These are phyloP conservation scores for Decapterus maruadsi DNA, from an alignment of 2,797 vertebrate species.

Conservation along the genomic window DNA sequence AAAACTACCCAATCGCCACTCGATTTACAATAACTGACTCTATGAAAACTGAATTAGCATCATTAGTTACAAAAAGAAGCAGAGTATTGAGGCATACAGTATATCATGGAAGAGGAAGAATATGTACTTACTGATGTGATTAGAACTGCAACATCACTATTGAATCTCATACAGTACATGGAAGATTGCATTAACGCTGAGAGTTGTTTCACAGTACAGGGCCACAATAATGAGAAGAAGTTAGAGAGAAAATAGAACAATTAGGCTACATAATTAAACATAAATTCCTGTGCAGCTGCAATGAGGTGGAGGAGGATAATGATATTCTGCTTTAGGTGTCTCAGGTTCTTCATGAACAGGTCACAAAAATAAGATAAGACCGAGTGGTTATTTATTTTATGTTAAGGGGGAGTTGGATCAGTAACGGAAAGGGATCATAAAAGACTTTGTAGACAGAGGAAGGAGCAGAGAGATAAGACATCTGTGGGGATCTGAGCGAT, in stretches of 20 bases:
- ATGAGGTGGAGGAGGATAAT: background rate
- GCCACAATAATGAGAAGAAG: background rate
- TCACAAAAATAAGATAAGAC: background rate
- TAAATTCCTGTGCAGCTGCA: background rate
- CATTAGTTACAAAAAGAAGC: background rate
- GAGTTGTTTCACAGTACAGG: background rate
- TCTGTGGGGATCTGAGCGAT: constrained; percentile 2
- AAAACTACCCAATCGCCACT: too few species aligned
- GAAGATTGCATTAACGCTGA: background rate
- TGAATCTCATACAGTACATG: background rate
- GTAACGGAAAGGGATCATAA: background rate
- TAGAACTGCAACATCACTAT: background rate
- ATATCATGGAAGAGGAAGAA: background rate
- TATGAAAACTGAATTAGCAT: background rate
- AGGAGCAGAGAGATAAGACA: constrained; percentile 8
- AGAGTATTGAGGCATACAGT: too few species aligned
- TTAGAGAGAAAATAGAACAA: background rate
- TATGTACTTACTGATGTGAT: background rate
- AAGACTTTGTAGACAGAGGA: background rate
- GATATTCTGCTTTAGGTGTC: background rate
- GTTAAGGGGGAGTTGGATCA: background rate
- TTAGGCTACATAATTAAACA: background rate
- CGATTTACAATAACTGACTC: background rate
- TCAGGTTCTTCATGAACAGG: background rate
- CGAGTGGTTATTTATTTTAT: background rate